A percentile compares a stretch with the other conserved stretches of the same genome.
These are phyloP conservation scores for Petrophora chlorosata DNA, from an alignment of 2,888 invertebrate genomes.

Conservation along the genomic window DNA sequence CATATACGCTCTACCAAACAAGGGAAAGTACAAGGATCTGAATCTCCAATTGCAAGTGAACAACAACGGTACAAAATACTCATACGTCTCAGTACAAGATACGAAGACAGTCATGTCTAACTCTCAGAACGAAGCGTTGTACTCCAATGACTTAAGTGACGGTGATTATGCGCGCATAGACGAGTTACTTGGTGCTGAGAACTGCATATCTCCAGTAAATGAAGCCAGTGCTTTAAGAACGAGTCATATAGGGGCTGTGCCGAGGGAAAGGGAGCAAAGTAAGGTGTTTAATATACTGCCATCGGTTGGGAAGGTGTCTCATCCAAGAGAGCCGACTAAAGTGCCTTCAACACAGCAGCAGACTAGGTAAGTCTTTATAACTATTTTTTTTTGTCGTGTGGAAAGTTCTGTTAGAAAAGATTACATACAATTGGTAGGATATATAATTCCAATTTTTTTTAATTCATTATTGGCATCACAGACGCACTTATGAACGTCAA, in stretches of 20 bases:
- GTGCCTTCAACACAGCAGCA: constrained; percentile 60
- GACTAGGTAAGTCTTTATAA: constrained; percentile 53
- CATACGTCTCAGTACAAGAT: constrained; percentile 77
- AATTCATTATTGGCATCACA: too few relatives aligned
- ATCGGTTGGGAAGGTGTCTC: constrained; percentile 71
- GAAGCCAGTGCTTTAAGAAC: constrained; percentile 65
- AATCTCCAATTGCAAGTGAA: constrained; percentile 78
- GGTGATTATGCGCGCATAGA: constrained; percentile 78
- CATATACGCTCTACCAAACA: constrained; percentile 79
- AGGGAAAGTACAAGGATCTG: constrained; percentile 78
- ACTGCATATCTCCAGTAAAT: constrained; percentile 73
- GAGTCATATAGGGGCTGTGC: constrained; percentile 67
- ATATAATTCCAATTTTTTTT: too few relatives aligned
- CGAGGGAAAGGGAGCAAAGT: constrained; percentile 46
- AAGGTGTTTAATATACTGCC: constrained; percentile 73
- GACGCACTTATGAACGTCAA: too few relatives aligned
- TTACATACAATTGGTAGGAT: neutral
- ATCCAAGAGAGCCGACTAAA: constrained; percentile 65
- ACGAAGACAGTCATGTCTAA: constrained; percentile 77
- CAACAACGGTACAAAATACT: constrained; percentile 76
- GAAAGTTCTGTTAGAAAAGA: neutral
- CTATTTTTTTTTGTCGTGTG: neutral
- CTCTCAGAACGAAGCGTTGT: constrained; percentile 74
- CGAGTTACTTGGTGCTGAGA: constrained; percentile 71
- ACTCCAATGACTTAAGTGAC: constrained; percentile 71